Base-by-base conservation (phyloP, 2,797 vertebrate genomes). In the Petrocephalus sullivani region DNA sequence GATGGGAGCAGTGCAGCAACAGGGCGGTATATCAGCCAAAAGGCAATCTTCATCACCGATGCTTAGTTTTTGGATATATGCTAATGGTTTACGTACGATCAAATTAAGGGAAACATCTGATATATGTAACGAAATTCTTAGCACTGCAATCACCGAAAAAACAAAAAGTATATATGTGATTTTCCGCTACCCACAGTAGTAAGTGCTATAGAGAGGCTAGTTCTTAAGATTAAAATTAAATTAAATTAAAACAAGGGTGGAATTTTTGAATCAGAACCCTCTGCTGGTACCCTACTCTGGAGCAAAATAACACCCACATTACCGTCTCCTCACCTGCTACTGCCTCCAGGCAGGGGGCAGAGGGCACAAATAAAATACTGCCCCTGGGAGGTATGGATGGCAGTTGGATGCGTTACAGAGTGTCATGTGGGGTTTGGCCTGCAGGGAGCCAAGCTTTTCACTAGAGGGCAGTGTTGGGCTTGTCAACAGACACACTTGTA, bases 381-480 rank as follows among this genome's bases (percentile, higher is more conserved):
- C 7, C 51, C 51, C 51, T 23, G 14, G 16, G 21, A 49, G 3
- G 57, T 21, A 60, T 5, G 1, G 57, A 75, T 81, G 16, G 1
- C 10, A 16, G 75, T 19, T 16, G 4, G 14, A 23, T 3, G 49
- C n/a, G 10, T 9, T 56, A 1, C 16, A 0, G n/a, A 19, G n/a
- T n/a, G n/a, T n/a, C 21, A 4, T 37, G 21, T 10, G 28, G 83
- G 8, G 16, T 9, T 37, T 21, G 3, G 21, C 3, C 33, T 49
- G 41, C 12, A 46, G 53, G 58, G 16, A 64, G 16, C 58, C 4
- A 16, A 23, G 58, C 53, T 61, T 57, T 61, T 87, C 57, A 87
- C 75, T 83, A 90, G 89, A 86, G 87, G 87, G 56, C 67, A 57
- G 54, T 58, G 54, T 33, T 60, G 53, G 6, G 33, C 2, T 28